Conservation (phyloP, 2,797 vertebrate genomes). For the Manis pentadactyla region DNA sequence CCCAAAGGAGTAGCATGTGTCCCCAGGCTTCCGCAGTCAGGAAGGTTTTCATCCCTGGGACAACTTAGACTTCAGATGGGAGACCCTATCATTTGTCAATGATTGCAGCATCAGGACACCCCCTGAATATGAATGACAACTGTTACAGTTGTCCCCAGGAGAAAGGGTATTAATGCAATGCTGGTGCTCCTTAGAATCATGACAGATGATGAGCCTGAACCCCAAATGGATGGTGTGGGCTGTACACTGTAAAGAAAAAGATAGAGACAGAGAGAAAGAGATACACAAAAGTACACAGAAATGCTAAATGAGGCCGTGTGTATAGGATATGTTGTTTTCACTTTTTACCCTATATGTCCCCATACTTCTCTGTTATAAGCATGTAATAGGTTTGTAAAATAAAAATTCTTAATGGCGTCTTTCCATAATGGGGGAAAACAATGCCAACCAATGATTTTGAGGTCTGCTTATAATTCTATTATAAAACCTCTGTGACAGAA, state of each 20-base stretch:
- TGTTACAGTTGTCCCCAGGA: background rate
- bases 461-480: background rate
- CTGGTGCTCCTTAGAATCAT: background rate
- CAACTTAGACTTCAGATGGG: background rate
- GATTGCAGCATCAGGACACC: background rate
- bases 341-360: background rate
- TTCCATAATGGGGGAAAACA: background rate
- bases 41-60: background rate
- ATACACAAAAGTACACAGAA: background rate
- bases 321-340: background rate
- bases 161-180: rapidly evolving
- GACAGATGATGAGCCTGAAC: background rate
- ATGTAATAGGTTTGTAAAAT: background rate
- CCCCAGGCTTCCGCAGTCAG: background rate
- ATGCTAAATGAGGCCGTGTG: background rate
- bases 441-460: background rate
- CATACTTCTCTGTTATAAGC: background rate
- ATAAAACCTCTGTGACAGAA: background rate
- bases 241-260: background rate
- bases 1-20: too few relatives aligned
- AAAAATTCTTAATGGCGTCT: background rate
- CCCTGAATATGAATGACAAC: background rate
- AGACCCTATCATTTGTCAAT: background rate
- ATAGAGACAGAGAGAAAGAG: background rate
- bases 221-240: background rate